These are phyloP conservation scores for Thelaira solivaga DNA, from an alignment of 2,888 invertebrate species.

Conservation along the genomic window DNA sequence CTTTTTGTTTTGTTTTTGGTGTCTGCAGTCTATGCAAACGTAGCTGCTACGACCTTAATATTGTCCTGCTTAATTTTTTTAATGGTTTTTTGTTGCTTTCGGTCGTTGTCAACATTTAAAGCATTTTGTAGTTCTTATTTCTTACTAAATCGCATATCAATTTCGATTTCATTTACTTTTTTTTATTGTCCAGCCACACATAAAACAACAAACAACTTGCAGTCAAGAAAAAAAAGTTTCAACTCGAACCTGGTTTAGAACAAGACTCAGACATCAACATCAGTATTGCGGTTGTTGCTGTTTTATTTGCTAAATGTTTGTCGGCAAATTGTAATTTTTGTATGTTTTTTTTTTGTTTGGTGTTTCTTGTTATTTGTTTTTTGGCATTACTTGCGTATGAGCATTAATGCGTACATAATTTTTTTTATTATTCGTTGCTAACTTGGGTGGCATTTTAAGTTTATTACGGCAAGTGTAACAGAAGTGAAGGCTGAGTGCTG, in stretches of 20 bases:
- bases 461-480: slow-evolving; percentile 28
- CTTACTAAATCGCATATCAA: slow-evolving; percentile 59
- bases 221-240: neutral
- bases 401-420: slow-evolving; percentile 43
- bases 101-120: slow-evolving; percentile 62
- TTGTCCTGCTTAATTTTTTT: slow-evolving; percentile 48
- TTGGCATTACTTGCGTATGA: slow-evolving; percentile 29
- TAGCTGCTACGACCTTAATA: slow-evolving; percentile 43
- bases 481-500: too few relatives aligned
- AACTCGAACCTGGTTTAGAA: slow-evolving; percentile 8
- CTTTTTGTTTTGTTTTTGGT: too few relatives aligned
- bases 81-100: slow-evolving; percentile 42
- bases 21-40: slow-evolving; percentile 1
- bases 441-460: slow-evolving; percentile 43
- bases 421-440: neutral
- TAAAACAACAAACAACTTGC: slow-evolving; percentile 13
- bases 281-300: slow-evolving; percentile 37
- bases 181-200: slow-evolving; percentile 35
- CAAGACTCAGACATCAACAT: slow-evolving; percentile 22
- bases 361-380: too few relatives aligned
- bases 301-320: slow-evolving; percentile 55
- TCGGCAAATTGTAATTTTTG: slow-evolving; percentile 42
- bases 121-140: slow-evolving; percentile 63
- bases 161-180: slow-evolving; percentile 47
- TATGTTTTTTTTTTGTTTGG: slow-evolving; percentile 7